Evolutionary conservation across 1,140 invertebrate genomes (phyloP).

Genomic region (Chrysomallon squamiferum): DNA sequence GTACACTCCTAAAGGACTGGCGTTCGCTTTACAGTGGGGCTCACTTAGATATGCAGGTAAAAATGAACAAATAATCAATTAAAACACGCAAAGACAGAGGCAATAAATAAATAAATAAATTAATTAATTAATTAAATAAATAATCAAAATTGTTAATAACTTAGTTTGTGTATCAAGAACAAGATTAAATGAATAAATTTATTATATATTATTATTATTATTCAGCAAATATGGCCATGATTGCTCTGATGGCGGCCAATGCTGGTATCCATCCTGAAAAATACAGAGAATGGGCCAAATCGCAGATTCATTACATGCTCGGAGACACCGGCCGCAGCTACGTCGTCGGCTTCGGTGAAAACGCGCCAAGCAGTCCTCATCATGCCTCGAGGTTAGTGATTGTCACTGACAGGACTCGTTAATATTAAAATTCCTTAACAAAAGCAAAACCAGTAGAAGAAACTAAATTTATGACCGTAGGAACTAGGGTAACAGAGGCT

Average conservation of each 20-base stretch:
- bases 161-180: not conserved
- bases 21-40: conserved; percentile 46
- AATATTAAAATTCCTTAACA: too few relatives aligned
- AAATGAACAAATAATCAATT: not conserved
- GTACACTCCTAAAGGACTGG: conserved; percentile 53
- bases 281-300: conserved; percentile 67
- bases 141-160: not conserved
- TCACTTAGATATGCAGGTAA: conserved; percentile 52
- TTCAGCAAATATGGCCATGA: conserved; percentile 34
- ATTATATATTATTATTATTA: too few relatives aligned
- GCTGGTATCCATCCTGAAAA: conserved; percentile 18
- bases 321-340: conserved; percentile 70
- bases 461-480: too few relatives aligned
- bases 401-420: too few relatives aligned
- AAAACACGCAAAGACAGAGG: not conserved
- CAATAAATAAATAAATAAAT: not conserved
- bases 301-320: conserved; percentile 72
- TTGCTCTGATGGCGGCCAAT: conserved; percentile 36
- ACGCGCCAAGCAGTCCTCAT: conserved; percentile 65
- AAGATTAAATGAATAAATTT: not conserved
- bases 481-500: too few relatives aligned
- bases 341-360: conserved; percentile 71
- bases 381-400: conserved; percentile 32
- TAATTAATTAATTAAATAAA: not conserved
- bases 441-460: too few relatives aligned